Evolutionary conservation across 2,113 vertebrate species (phyloP), one percentile per base, ranked within the genome.

Genomic region (Psittacara wagleri): DNA sequence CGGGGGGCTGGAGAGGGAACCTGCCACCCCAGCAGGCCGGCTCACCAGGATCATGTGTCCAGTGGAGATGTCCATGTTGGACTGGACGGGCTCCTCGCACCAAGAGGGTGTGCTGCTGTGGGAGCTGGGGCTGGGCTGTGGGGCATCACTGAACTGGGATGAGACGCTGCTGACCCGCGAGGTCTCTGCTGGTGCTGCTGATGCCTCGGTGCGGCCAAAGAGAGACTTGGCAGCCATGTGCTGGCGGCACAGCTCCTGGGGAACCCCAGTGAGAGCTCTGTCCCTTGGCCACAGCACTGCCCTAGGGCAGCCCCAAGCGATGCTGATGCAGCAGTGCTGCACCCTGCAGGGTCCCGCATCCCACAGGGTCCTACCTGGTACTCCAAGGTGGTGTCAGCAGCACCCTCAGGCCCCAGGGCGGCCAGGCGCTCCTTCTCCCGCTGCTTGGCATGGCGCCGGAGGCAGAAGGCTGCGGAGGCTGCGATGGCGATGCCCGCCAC

Each of bases 51-150:
- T 99, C 99, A 99, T 99, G 98, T 99, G 99, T 88, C 99, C 99
- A 0, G 99, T 99, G 62, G 99, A 99, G 97, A 99, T 99, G 97
- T 99, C 99, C 99, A 99, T 99, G 97, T 99, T 99, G 90, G 99
- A 99, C 96, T 99, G 99, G n/a, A 99, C 99, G 0, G 99, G 99
- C 90, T 99, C 99, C 96, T 99, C 99, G 0, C 99, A 99, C 99
- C 99, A 99, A 90, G 99, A 99, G 0, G 99, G 99, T 0, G 99
- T 99, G 98, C 99, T 99, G 98, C 99, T 99, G 97, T 99, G 99
- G 49, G 99, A 99, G 87, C 99, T 99, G 67, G 99, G 99, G 93
- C 99, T 99, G 93, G 99, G 98, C 95, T 99, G 99, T 0, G 99
- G 99, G 0, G 98, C 99, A 0, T 99, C 99, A 1, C 99, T 99